Evolutionary conservation across 2,888 invertebrate genomes (phyloP).

Genomic region (Pycnomerus fuliginosus): DNA sequence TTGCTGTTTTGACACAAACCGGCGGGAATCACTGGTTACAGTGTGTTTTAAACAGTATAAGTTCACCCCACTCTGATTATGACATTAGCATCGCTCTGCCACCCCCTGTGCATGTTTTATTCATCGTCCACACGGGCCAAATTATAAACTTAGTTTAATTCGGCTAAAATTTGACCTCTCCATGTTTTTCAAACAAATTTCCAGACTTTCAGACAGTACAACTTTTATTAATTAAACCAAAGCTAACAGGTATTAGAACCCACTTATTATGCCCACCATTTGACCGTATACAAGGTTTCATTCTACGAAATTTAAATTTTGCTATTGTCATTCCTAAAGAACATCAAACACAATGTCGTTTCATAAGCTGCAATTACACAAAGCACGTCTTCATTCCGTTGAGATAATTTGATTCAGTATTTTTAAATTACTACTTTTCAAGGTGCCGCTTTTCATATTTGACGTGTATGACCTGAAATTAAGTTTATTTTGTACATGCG

Average conservation of each 20-base stretch:
- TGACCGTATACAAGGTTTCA: too few species aligned
- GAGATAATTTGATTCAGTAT: slow-evolving; percentile 18
- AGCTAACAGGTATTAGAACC: too few species aligned
- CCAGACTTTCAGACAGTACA: too few species aligned
- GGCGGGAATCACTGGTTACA: too few species aligned
- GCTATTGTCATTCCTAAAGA: slow-evolving; percentile 17
- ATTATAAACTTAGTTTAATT: slow-evolving; percentile 18
- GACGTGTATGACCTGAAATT: slow-evolving; percentile 21
- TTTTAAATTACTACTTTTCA: slow-evolving; percentile 28
- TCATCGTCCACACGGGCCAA: slow-evolving; percentile 22
- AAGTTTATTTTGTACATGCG: slow-evolving; percentile 10
- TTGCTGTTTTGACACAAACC: too few species aligned
- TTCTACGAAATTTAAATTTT: too few species aligned
- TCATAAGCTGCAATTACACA: slow-evolving; percentile 20
- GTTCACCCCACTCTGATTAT: slow-evolving; percentile 1
- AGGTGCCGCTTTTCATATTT: slow-evolving; percentile 24
- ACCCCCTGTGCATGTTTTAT: slow-evolving; percentile 31
- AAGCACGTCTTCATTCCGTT: slow-evolving; percentile 21
- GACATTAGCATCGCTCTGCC: slow-evolving; percentile 31
- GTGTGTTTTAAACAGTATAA: not conserved
- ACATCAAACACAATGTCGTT: slow-evolving; percentile 19
- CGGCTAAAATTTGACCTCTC: slow-evolving; percentile 16
- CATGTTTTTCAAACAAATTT: too few species aligned
- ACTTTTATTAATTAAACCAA: too few species aligned
- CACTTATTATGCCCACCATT: too few species aligned